Conservation (phyloP, 2,113 vertebrate species). For the Sterna hirundo region DNA sequence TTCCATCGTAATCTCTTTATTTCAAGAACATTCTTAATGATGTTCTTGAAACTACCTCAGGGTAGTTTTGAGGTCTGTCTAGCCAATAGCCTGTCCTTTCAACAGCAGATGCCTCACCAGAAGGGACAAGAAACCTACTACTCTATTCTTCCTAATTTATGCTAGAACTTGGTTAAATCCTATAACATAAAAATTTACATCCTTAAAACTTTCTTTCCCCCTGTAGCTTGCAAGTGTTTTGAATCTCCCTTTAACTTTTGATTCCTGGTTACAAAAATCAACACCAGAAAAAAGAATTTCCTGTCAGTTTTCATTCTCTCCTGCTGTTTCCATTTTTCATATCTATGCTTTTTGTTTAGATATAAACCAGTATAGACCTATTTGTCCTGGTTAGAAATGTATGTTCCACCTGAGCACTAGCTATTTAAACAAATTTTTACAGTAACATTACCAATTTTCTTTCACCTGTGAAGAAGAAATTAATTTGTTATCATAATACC, state of each 20-base stretch:
- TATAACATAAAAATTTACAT: neutral
- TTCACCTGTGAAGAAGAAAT: neutral
- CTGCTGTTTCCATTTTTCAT: neutral
- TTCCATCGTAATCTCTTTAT: neutral
- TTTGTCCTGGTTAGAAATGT: neutral
- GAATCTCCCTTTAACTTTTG: neutral
- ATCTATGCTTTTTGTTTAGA: neutral
- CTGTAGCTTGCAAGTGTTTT: neutral
- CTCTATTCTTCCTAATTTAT: neutral
- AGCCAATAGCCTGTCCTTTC: neutral
- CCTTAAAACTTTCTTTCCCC: neutral
- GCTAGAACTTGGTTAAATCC: neutral
- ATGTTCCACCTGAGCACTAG: neutral
- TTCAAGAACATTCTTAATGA: neutral
- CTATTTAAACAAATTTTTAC: neutral
- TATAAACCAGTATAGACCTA: neutral
- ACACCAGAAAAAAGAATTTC: neutral
- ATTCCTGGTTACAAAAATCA: neutral
- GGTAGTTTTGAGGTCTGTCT: neutral
- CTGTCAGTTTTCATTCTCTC: neutral
- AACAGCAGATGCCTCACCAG: neutral
- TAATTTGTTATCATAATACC: neutral
- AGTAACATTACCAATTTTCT: neutral
- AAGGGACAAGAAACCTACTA: neutral
- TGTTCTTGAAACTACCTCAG: neutral